Evolutionary conservation across 2,888 invertebrate species (phyloP), one percentile per base, ranked within the genome.

Genomic region (Stenotaenia linearis): DNA sequence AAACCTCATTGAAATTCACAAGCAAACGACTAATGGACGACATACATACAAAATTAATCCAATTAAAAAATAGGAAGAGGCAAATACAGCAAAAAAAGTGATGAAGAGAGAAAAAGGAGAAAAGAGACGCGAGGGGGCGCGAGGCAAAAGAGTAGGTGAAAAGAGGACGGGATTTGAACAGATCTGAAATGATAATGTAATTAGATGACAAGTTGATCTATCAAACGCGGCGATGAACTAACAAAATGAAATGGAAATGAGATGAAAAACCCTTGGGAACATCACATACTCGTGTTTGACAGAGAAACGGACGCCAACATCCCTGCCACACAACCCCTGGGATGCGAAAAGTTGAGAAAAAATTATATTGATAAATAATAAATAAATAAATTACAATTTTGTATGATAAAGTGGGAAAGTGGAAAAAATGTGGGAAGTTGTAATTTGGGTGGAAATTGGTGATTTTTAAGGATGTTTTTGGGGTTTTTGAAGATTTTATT

Each of bases 151-250:
- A 61, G 61, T 25, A 61, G 61, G 61, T 61, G 61, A 61, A 61
- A 61, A 25, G 61, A 61, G 61, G 61, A 61, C 61, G 61, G 61
- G 61, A 61, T 61, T 61, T 61, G 61, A 61, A 61, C 61, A 61
- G 61, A 61, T 61, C 61, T 61, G 61, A 61, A 61, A 61, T 61
- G 61, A 61, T 61, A 61, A 61, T 61, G 61, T 61, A 61, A 61
- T 61, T 61, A 61, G 61, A 61, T 61, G 61, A 61, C 61, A 61
- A 61, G 61, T 61, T 61, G 61, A 61, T 61, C 61, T 61, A 61
- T 61, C 61, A 61, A 61, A 61, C 61, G 61, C 61, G 61, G 61
- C 61, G 61, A 61, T 61, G 61, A 61, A 61, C 61, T 61, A 61
- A 61, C 61, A 61, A 61, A 61, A 61, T 61, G 61, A 61, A 61